These are phyloP conservation scores for Andricus curvator DNA, from an alignment of 2,888 invertebrate species.

Conservation along the genomic window DNA sequence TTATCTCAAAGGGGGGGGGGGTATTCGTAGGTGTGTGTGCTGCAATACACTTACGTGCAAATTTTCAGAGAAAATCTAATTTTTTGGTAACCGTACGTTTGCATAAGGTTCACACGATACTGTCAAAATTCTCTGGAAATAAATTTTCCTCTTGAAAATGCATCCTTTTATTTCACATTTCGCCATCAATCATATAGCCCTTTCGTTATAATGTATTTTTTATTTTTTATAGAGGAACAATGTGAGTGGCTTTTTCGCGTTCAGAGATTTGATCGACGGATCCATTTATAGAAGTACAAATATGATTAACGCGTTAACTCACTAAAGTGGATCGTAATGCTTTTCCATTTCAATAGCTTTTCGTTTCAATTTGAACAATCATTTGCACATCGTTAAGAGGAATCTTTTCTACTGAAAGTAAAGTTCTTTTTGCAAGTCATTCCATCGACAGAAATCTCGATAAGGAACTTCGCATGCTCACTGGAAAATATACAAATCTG, in stretches of 20 bases:
- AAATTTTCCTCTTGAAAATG: neutral
- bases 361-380: neutral
- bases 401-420: neutral
- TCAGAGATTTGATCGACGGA: neutral
- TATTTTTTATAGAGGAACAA: neutral
- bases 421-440: neutral
- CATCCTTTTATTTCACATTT: neutral
- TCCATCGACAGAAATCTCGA: neutral
- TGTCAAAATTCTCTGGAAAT: too few relatives aligned
- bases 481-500: neutral
- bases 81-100: too few relatives aligned
- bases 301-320: slow-evolving; percentile 3
- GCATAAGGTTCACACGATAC: neutral
- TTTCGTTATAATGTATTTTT: neutral
- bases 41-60: too few relatives aligned
- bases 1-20: too few relatives aligned
- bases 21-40: too few relatives aligned
- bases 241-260: neutral
- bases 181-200: neutral
- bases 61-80: too few relatives aligned
- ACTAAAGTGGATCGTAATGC: neutral
- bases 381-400: neutral
- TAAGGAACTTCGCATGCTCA: neutral
- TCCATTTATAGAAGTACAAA: neutral
- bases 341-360: neutral